A percentile compares a stretch with the other conserved stretches of the same genome.
Evolutionary conservation across 2,113 vertebrate species (phyloP).

Genomic region (Asarcornis scutulata): DNA sequence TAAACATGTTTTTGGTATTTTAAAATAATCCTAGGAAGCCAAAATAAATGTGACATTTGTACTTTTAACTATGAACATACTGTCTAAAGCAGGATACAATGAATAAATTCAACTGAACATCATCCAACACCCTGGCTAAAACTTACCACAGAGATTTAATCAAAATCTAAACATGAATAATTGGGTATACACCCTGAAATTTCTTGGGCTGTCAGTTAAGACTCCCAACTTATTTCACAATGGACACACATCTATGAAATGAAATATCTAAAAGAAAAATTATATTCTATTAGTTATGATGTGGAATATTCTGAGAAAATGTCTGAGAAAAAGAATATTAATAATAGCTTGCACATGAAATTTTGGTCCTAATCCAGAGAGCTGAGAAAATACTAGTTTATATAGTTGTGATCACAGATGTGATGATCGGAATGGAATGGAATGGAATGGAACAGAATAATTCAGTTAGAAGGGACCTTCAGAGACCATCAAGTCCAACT

Average conservation of each 20-base stretch:
- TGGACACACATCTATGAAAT: not conserved
- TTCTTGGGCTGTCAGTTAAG: not conserved
- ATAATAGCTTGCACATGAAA: not conserved
- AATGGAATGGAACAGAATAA: too few relatives aligned
- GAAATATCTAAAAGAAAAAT: not conserved
- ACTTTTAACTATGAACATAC: not conserved
- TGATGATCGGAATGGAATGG: not conserved
- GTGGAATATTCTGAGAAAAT: not conserved
- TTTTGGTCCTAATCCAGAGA: not conserved
- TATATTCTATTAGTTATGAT: not conserved
- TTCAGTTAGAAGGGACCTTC: not conserved
- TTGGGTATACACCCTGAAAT: not conserved
- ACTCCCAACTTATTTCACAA: not conserved
- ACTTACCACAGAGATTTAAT: not conserved
- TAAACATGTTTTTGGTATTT: not conserved
- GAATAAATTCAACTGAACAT: not conserved
- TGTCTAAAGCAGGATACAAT: not conserved
- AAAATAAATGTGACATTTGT: not conserved
- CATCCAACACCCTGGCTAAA: not conserved
- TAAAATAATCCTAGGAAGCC: not conserved
- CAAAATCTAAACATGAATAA: slow-evolving; percentile 6
- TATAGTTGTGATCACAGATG: not conserved
- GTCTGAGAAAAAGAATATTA: not conserved
- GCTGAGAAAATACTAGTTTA: not conserved
- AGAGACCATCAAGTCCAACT: not conserved